Evolutionary conservation across 2,797 vertebrate species (phyloP).

Genomic region (Urocyon cinereoargenteus): DNA sequence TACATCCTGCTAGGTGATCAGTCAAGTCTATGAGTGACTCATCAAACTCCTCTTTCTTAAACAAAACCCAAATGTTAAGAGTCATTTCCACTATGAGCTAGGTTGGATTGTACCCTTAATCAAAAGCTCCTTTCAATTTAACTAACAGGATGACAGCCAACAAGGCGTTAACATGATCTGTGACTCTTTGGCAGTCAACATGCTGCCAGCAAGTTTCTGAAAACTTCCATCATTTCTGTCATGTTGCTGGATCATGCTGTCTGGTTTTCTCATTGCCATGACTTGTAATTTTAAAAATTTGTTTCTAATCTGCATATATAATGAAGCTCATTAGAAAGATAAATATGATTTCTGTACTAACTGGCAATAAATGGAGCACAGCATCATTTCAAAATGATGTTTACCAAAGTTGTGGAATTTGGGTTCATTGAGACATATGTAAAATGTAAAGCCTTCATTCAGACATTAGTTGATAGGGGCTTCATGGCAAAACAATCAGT

Average conservation of each 20-base stretch:
- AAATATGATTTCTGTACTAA: slow-evolving; percentile 49
- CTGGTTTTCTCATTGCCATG: neutral
- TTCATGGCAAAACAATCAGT: neutral
- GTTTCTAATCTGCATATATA: slow-evolving; percentile 27
- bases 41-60: slow-evolving; percentile 51
- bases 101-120: neutral
- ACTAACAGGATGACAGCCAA: slow-evolving; percentile 35
- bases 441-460: neutral
- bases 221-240: slow-evolving; percentile 66
- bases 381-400: slow-evolving; percentile 38
- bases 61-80: slow-evolving; percentile 42
- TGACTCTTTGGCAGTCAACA: slow-evolving; percentile 16
- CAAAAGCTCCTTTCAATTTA: slow-evolving; percentile 53
- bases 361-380: slow-evolving; percentile 49
- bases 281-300: slow-evolving; percentile 41
- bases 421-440: neutral
- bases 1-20: neutral
- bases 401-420: slow-evolving; percentile 47
- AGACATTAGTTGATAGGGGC: neutral
- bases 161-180: neutral
- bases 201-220: slow-evolving; percentile 55
- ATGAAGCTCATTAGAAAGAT: slow-evolving; percentile 57
- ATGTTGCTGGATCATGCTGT: slow-evolving; percentile 45
- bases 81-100: slow-evolving; percentile 31
- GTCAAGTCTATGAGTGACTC: slow-evolving; percentile 18